These are phyloP conservation scores for Dryocosmus kuriphilus DNA, from an alignment of 2,888 invertebrate genomes.

Conservation along the genomic window DNA sequence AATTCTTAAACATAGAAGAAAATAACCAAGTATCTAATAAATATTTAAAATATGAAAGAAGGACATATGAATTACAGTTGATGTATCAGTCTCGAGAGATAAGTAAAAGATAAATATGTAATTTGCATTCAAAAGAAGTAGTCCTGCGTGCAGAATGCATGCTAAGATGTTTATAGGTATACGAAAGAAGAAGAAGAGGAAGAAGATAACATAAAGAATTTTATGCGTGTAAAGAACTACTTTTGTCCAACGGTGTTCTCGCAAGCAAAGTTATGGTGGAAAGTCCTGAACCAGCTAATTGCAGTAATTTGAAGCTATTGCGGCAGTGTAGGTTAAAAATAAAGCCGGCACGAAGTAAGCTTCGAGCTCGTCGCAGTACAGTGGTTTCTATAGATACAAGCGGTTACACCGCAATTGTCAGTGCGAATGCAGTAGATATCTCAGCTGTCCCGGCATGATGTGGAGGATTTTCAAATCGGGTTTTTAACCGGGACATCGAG, in stretches of 20 bases:
- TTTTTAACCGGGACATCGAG: neutral
- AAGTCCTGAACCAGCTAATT: slow-evolving; percentile 26
- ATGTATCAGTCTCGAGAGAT: neutral
- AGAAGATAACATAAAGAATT: slow-evolving; percentile 19
- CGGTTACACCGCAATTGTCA: slow-evolving; percentile 22
- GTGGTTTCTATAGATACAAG: slow-evolving; percentile 13
- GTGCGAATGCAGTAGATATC: neutral
- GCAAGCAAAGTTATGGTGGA: slow-evolving; percentile 15
- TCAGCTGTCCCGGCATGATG: neutral
- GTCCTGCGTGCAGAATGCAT: slow-evolving; percentile 30
- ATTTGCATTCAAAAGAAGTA: slow-evolving; percentile 34
- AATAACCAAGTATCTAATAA: neutral
- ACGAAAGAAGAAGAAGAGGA: slow-evolving; percentile 24
- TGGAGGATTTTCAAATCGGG: neutral
- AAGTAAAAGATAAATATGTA: slow-evolving; percentile 29
- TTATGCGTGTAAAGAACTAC: slow-evolving; percentile 24
- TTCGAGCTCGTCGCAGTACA: slow-evolving; percentile 15
- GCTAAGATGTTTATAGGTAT: slow-evolving; percentile 24
- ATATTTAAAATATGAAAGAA: neutral
- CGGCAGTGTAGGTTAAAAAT: slow-evolving; percentile 1
- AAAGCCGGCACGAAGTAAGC: slow-evolving; percentile 24
- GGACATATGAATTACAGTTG: neutral
- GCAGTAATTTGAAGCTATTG: slow-evolving; percentile 20
- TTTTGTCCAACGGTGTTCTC: slow-evolving; percentile 17
- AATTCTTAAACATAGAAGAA: slow-evolving; percentile 5